phyloP scores from a whole-genome alignment of 2,797 vertebrate species.

The Pseudocheirus occidentalis region DNA sequence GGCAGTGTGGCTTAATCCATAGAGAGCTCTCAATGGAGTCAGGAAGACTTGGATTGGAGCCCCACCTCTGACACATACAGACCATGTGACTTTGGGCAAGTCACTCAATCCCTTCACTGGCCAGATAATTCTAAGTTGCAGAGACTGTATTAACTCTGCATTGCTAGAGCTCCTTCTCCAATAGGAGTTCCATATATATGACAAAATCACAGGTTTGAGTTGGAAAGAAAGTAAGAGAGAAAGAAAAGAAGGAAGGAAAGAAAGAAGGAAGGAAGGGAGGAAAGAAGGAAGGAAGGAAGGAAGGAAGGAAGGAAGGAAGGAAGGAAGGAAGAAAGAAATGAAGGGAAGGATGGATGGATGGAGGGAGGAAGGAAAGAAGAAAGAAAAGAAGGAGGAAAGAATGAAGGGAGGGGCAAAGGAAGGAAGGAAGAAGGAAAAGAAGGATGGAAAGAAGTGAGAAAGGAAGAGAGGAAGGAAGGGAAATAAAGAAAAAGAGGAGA shows the following conservation, averaged over 20 bases:
- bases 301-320: no score
- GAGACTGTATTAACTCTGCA: not conserved
- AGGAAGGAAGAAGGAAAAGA: rapidly evolving
- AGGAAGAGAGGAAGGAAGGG: not conserved
- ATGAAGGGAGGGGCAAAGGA: not conserved
- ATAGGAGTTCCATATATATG: not conserved
- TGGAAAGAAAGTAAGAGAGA: no score
- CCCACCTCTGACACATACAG: no score
- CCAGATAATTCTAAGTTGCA: not conserved
- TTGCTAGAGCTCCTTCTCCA: not conserved
- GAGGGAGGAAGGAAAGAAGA: no score
- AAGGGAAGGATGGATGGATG: no score
- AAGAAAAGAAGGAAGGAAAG: no score
- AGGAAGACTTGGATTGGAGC: not conserved
- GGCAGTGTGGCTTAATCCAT: not conserved
- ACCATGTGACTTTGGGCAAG: not conserved
- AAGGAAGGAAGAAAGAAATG: no score
- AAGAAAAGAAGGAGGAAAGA: no score
- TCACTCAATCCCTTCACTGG: not conserved
- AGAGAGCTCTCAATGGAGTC: not conserved
- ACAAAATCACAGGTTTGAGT: no score
- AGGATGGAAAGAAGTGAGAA: no score
- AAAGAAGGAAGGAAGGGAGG: no score
- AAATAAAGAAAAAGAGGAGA: not conserved
- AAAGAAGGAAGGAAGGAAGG: no score